Base-by-base conservation (phyloP, 2,797 vertebrate species). In the Cygnus olor region DNA sequence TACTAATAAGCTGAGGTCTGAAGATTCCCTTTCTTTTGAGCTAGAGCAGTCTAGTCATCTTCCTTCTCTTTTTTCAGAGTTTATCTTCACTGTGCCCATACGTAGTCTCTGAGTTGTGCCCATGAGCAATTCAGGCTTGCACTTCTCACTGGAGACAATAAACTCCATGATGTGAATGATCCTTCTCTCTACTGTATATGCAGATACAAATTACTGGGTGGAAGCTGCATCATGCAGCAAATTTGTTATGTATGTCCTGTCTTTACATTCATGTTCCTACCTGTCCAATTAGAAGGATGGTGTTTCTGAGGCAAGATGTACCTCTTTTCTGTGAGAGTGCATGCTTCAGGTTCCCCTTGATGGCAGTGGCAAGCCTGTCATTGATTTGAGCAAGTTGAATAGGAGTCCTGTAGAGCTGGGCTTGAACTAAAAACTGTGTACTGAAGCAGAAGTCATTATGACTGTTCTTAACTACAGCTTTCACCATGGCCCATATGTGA, bases 1-100 rank as follows among this genome's bases (percentile, higher is more conserved):
- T 90, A 65, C 45, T 78, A 68, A 93, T 73, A 63, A 76, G 1
- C 58, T 88, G 72, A 92, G 64, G 17, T 91, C 57, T 73, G 58
- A 82, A 97, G 80, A 78, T 49, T n/a, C 40, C 19, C 64, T 45
- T 90, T 91, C 70, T 88, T 94, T 93, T 86, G 51, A 96, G 61
- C 49, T 69, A 47, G 15, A 85, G 7, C 21, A 40, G 25, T 80
- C 88, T 80, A 91, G 65, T 63, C 11, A 77, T 91, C 38, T 80
- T 88, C n/a, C 17, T 88, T 73, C 64, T 16, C 36, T 89, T 85
- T 38, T 89, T 86, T n/a, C 32, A 15, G 74, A 89, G 49, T 63
- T 87, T 13, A 17, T 72, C 38, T 85, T 60, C 42, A 80, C 36
- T 14, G 9, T 79, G 66, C 32, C 86, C 8, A 1, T 85, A 61